These are phyloP conservation scores for Hyposoter didymator DNA, from an alignment of 2,888 invertebrate genomes.

Conservation along the genomic window DNA sequence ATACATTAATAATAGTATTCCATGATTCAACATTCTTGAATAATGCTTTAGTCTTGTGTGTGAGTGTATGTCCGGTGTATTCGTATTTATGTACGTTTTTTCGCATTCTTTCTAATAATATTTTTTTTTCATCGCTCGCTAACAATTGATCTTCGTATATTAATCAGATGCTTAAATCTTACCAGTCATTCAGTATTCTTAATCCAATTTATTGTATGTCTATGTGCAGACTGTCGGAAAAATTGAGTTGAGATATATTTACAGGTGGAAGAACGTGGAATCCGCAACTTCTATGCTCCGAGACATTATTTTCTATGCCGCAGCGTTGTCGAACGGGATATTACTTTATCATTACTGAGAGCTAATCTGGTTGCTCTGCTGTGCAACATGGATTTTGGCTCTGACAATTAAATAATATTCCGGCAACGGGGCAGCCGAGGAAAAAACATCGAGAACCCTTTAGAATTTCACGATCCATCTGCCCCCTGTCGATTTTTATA, in stretches of 20 bases:
- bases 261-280: background rate
- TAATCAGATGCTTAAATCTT: conserved; percentile 72
- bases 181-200: conserved; percentile 72
- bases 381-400: background rate
- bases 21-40: conserved; percentile 74
- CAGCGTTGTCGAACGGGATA: background rate
- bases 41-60: conserved; percentile 64
- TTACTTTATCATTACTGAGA: background rate
- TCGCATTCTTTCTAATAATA: conserved; percentile 64
- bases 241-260: background rate
- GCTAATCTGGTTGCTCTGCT: background rate
- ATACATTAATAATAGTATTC: conserved; percentile 74
- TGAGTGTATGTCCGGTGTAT: conserved; percentile 31
- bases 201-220: conserved; percentile 34
- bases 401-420: background rate
- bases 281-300: background rate
- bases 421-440: background rate
- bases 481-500: background rate
- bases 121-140: conserved; percentile 70
- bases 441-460: background rate
- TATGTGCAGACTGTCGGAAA: background rate
- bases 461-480: background rate
- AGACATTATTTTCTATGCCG: background rate
- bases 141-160: conserved; percentile 75
- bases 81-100: conserved; percentile 34